Conservation (phyloP, 1,140 invertebrate genomes). For the Helicoverpa zea region DNA sequence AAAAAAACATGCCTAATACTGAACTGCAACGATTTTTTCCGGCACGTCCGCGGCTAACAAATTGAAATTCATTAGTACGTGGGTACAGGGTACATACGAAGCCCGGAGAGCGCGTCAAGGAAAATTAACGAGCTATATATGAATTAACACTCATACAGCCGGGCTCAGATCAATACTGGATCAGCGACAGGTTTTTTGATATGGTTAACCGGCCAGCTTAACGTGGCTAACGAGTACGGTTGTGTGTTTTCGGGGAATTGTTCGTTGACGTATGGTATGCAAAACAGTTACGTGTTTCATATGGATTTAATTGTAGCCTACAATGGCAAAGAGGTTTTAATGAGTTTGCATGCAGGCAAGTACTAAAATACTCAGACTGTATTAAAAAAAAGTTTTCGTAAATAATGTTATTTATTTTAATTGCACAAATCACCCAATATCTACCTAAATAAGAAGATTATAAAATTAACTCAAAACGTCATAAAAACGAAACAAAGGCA, state of each 20-base stretch:
- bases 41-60: constrained; percentile 73
- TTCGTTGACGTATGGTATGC: neutral
- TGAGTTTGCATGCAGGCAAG: too few relatives aligned
- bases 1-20: constrained; percentile 25
- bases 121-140: constrained; percentile 83
- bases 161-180: constrained; percentile 72
- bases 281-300: neutral
- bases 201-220: constrained; percentile 46
- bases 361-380: too few relatives aligned
- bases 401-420: neutral
- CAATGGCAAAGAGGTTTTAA: too few relatives aligned
- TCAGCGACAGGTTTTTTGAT: constrained; percentile 72
- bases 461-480: neutral
- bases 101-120: constrained; percentile 73
- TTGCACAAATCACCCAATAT: neutral
- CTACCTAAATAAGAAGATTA: neutral
- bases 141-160: constrained; percentile 76
- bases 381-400: too few relatives aligned
- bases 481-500: constrained; percentile 34
- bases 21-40: constrained; percentile 57
- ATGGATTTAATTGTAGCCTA: too few relatives aligned
- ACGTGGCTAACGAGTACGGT: constrained; percentile 3
- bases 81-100: constrained; percentile 59
- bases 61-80: constrained; percentile 84
- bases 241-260: neutral